Percentiles rank a stretch among this genome's conserved stretches.
Conservation (phyloP, 2,797 vertebrate species). For the Masticophis lateralis region DNA sequence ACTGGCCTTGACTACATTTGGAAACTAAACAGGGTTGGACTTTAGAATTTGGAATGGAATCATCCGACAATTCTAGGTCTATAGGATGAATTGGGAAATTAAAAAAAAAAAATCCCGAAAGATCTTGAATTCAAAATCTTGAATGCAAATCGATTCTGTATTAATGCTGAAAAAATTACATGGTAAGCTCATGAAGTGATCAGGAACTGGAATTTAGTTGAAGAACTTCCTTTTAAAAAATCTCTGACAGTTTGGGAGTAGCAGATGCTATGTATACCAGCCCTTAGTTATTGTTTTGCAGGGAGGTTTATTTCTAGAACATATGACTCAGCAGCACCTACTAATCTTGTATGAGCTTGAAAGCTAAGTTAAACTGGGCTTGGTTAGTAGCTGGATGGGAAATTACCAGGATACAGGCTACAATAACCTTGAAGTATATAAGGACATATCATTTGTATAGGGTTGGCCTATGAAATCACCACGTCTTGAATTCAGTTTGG, state of each 20-base stretch:
- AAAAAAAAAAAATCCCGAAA: too few species aligned
- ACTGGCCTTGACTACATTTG: neutral
- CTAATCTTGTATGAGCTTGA: neutral
- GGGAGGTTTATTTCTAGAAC: neutral
- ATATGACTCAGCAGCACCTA: neutral
- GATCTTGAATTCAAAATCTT: neutral
- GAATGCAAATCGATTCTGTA: neutral
- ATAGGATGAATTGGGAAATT: neutral
- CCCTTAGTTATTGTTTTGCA: too few species aligned
- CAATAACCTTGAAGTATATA: neutral
- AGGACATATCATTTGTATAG: neutral
- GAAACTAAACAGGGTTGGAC: neutral
- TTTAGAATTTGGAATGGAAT: neutral
- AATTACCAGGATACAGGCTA: neutral
- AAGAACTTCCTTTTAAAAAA: neutral
- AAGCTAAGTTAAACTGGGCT: neutral
- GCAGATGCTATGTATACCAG: neutral
- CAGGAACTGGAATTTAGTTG: neutral
- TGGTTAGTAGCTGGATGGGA: neutral
- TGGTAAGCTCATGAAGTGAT: neutral
- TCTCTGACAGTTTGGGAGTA: neutral
- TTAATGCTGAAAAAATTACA: neutral
- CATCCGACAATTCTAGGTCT: neutral
- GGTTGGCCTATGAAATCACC: neutral
- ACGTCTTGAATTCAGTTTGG: neutral